Evolutionary conservation across 2,113 vertebrate genomes (phyloP).

Genomic region (Ailuropoda melanoleuca): DNA sequence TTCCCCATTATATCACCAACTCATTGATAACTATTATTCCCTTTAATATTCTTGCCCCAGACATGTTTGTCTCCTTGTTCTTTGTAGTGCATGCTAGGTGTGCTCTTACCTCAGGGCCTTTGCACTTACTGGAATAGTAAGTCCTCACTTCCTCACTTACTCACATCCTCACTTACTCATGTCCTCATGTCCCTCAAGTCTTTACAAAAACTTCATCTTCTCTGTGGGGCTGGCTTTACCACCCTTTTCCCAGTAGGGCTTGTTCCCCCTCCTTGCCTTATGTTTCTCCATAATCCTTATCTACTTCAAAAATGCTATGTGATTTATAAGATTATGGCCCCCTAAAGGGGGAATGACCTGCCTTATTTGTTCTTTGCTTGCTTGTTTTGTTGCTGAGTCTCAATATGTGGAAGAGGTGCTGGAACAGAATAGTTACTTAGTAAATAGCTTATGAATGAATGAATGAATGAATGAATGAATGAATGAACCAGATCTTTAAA

Average conservation of each 20-base stretch:
- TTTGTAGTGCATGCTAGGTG: not conserved
- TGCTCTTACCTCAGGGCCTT: not conserved
- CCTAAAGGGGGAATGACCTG: not conserved
- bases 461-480: not conserved
- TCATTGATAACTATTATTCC: not conserved
- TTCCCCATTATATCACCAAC: not conserved
- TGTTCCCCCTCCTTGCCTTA: not conserved
- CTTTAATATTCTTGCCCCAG: not conserved
- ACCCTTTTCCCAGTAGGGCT: not conserved
- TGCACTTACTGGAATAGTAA: not conserved
- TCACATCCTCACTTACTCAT: not conserved
- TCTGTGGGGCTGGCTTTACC: not conserved
- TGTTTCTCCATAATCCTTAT: not conserved
- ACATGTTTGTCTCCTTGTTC: not conserved
- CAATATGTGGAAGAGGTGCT: not conserved
- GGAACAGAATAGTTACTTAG: not conserved
- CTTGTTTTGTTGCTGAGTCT: not conserved
- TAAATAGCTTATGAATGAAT: not conserved
- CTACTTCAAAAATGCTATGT: not conserved
- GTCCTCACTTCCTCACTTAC: too few species aligned
- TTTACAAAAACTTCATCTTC: not conserved
- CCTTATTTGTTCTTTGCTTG: not conserved
- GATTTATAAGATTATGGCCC: not conserved
- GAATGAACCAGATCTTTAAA: not conserved
- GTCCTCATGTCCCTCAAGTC: not conserved